Evolutionary conservation across 2,113 vertebrate species (phyloP), one percentile per base, ranked within the genome.

Genomic region (Notarius quadriscutis): DNA sequence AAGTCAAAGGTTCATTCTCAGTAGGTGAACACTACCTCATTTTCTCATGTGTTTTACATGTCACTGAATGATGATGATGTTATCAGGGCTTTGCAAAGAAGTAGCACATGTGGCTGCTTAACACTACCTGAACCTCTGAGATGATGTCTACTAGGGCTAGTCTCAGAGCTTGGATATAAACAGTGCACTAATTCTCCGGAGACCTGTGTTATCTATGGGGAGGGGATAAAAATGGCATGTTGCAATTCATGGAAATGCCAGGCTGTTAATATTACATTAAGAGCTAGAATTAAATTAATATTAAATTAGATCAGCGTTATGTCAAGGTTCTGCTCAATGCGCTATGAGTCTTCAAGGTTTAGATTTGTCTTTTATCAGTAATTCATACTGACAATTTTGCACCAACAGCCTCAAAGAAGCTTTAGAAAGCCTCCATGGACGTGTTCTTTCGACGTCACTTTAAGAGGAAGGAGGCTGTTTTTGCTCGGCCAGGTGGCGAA

Each of bases 381-480:
- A 82, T 75, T 34, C 55, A 25, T 85, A 82, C 86, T 91, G 71
- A 8, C 83, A 83, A 96, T 95, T 97, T 93, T 96, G 81, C 94
- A 87, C 93, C 93, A 94, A 96, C 96, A 97, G 96, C 95, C 89
- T 11, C 63, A 0, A 55, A 62, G 0, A 1, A 81, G 81, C 51
- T 53, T 84, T 84, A 87, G 41, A 86, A 89, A 89, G 71, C 53
- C 81, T 60, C n/a, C 85, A 99, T 99, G 97, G 97, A 98, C 90
- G 96, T 94, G 2, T 99, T 99, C 95, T 97, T 99, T 91, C 96
- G 95, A 83, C 95, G 95, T 79, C 98, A 97, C 91, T 99, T 99
- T 87, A 95, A 92, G 91, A 94, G 93, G 93, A 98, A 96, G 91
- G 91, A 93, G 0, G 80, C 71, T 0, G 80, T 79, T 3, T 81